Base-by-base conservation (phyloP, 2,888 invertebrate species). In the Drosophila dives region DNA sequence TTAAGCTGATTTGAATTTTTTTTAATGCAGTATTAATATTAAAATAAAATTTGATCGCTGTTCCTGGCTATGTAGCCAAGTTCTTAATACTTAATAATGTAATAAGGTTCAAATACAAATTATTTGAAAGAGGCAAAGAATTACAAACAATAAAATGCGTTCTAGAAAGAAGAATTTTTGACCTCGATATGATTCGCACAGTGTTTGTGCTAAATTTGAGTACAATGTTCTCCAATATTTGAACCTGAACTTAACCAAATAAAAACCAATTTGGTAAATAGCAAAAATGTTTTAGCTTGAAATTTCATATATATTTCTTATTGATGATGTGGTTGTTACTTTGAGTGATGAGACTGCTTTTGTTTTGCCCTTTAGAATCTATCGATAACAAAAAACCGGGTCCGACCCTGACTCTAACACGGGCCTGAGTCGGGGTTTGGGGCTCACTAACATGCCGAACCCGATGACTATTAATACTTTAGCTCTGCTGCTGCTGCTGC, bases 281-380 rank as follows among this genome's bases (percentile, higher is more conserved):
- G 6, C 29, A 29, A 29, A 29, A 6, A 29, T 29, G 29, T 29
- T 29, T 4, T 29, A 29, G 29, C 29, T 29, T 29, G 29, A 29
- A 29, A 29, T 29, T 29, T 29, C 0, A 29, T 29, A 29, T 29
- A 6, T 29, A 29, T 6, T 29, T 17, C 7, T 49, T 29, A 12
- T 12, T 38, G 12, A 38, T 62, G 42, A 38, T 51, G 51, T 49
- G 12, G 45, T 29, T 60, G 42, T 26, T n/a, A 15, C 49, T 29
- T 8, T 48, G 4, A 48, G 34, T 23, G 32, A 23, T 40, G 49
- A 60, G 17, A 15, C 32, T 12, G 45, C 65, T 54, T 54, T 54
- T 33, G 54, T 38, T 53, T 59, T 67, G 68, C 68, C 68, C 60
- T 69, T 69, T 67, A 48, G 60, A 67, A 54, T 45, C 66, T 36